These are phyloP conservation scores for Calyptommatus sinebrachiatus DNA, from an alignment of 2,113 vertebrate species.

Conservation along the genomic window DNA sequence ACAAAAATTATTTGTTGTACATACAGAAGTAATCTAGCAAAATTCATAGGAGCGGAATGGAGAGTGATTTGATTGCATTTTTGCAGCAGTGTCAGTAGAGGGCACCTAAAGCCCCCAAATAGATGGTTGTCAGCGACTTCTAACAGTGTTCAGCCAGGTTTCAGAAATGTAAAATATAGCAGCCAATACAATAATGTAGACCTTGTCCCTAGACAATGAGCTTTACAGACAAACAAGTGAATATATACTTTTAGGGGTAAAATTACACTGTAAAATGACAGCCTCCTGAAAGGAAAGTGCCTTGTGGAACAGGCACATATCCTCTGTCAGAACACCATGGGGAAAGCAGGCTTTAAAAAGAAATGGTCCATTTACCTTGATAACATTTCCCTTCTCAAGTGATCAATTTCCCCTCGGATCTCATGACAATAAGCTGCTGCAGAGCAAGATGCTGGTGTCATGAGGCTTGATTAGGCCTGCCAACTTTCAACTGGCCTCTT, in stretches of 20 bases:
- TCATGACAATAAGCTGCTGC: neutral
- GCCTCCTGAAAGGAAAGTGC: neutral
- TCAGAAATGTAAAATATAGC: slow-evolving; percentile 39
- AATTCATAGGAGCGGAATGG: neutral
- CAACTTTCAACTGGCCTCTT: neutral
- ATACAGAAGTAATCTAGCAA: neutral
- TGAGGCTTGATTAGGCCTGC: neutral
- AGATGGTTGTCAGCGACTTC: neutral
- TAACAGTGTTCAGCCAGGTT: slow-evolving; percentile 31
- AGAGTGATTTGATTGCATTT: slow-evolving; percentile 43
- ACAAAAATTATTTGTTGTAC: slow-evolving; percentile 15
- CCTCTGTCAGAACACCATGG: neutral
- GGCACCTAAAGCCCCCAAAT: slow-evolving; percentile 66
- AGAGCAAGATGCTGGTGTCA: neutral
- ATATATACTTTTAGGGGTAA: slow-evolving; percentile 28
- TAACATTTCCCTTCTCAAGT: neutral
- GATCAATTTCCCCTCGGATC: neutral
- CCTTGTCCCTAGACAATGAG: slow-evolving; percentile 27
- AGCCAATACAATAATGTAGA: slow-evolving; percentile 33
- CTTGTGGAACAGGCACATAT: neutral
- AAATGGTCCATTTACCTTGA: neutral
- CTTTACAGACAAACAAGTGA: slow-evolving; percentile 19
- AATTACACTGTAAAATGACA: slow-evolving; percentile 6
- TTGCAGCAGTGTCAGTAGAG: slow-evolving; percentile 56
- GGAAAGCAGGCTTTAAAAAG: neutral